phyloP scores from a whole-genome alignment of 1,140 invertebrate genomes.

The Drosophila littoralis region DNA sequence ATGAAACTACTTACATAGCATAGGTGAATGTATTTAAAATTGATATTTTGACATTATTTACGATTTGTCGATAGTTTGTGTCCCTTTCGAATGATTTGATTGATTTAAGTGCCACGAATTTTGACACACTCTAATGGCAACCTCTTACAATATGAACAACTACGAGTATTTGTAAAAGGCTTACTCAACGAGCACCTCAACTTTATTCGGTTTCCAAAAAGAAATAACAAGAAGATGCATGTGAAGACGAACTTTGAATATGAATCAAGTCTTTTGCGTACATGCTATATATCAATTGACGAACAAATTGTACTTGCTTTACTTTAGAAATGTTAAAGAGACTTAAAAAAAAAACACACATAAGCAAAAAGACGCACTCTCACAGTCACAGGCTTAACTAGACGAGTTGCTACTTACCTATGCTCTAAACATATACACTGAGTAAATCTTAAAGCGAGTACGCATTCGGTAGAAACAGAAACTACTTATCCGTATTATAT shows the following conservation, averaged over 20 bases:
- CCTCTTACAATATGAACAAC: slow-evolving; percentile 6
- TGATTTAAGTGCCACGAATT: slow-evolving; percentile 15
- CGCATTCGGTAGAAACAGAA: not conserved
- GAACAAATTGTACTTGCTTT: slow-evolving; percentile 38
- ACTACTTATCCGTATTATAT: not conserved
- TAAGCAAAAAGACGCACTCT: not conserved
- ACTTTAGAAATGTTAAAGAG: slow-evolving; percentile 33
- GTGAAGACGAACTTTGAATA: slow-evolving; percentile 18
- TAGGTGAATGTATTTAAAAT: slow-evolving; percentile 10
- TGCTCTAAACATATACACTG: slow-evolving; percentile 1
- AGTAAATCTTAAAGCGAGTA: no score
- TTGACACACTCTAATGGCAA: slow-evolving; percentile 24
- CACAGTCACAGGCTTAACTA: slow-evolving; percentile 22
- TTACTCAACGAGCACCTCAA: slow-evolving; percentile 61
- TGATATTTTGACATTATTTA: slow-evolving; percentile 36
- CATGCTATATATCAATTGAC: slow-evolving; percentile 15
- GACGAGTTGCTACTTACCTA: slow-evolving; percentile 12
- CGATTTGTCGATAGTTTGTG: slow-evolving; percentile 31
- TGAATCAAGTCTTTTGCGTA: not conserved
- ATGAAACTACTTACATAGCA: slow-evolving; percentile 29
- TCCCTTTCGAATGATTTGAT: slow-evolving; percentile 38
- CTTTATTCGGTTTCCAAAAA: slow-evolving; percentile 68
- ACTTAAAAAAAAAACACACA: slow-evolving; percentile 9
- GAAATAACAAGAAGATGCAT: slow-evolving; percentile 13
- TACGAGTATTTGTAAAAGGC: slow-evolving; percentile 36